Percentiles rank a stretch among this genome's conserved stretches.
Evolutionary conservation across 2,113 vertebrate species (phyloP).

Genomic region (human): DNA sequence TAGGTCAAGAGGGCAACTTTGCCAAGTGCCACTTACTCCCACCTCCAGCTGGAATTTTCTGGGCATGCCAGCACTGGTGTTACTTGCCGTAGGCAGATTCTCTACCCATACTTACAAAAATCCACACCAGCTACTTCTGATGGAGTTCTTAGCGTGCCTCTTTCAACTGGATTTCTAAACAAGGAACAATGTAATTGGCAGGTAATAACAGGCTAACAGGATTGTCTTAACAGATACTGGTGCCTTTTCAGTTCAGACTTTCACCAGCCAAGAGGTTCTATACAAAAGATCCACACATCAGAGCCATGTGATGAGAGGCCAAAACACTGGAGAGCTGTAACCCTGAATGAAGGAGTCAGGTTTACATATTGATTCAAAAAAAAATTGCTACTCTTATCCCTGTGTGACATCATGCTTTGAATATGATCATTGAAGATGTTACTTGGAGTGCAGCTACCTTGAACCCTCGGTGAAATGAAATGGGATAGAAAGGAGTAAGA

Average conservation of each 20-base stretch:
- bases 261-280: not conserved
- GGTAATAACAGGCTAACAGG: slow-evolving; percentile 56
- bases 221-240: slow-evolving; percentile 22
- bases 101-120: slow-evolving; percentile 18
- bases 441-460: not conserved
- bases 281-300: not conserved
- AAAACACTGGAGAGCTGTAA: not conserved
- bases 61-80: slow-evolving; percentile 53
- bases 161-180: slow-evolving; percentile 58
- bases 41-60: slow-evolving; percentile 52
- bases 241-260: slow-evolving; percentile 10
- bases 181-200: slow-evolving; percentile 42
- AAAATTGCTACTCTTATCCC: not conserved
- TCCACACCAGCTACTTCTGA: slow-evolving; percentile 26
- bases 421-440: slow-evolving; percentile 10
- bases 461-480: slow-evolving; percentile 19
- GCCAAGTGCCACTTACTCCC: slow-evolving; percentile 50
- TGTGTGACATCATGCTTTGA: not conserved
- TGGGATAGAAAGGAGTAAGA: not conserved
- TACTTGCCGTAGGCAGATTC: slow-evolving; percentile 55
- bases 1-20: slow-evolving; percentile 35
- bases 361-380: not conserved
- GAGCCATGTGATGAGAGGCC: not conserved
- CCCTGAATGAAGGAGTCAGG: not conserved
- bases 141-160: not conserved